Conservation (phyloP, 2,113 vertebrate species). For the Tautogolabrus adspersus region DNA sequence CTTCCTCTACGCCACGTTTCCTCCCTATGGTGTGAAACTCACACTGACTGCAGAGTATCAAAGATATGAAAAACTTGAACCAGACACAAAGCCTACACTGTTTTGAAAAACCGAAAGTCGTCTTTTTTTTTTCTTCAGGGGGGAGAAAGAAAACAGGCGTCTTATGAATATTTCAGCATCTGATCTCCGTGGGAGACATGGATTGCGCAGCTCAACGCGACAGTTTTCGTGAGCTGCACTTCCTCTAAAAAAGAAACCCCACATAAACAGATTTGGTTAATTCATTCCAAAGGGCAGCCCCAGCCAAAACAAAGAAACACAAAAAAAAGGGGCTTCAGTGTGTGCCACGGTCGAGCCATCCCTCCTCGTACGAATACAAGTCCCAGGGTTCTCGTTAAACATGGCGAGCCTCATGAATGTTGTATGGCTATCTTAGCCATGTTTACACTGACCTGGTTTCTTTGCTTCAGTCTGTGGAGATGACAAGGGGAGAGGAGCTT, state of each 20-base stretch:
- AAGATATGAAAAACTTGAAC: conserved; percentile 61
- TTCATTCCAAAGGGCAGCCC: conserved; percentile 67
- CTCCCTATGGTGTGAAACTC: conserved; percentile 62
- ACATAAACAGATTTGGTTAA: conserved; percentile 65
- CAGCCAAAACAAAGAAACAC: conserved; percentile 44
- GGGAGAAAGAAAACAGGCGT: conserved; percentile 58
- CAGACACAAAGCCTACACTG: conserved; percentile 69
- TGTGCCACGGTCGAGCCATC: conserved; percentile 23
- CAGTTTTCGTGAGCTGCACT: conserved; percentile 46
- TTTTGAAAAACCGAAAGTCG: conserved; percentile 65
- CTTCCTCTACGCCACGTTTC: conserved; percentile 34
- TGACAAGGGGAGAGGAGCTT: conserved; percentile 54
- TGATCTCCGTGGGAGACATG: conserved; percentile 72
- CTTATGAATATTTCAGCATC: conserved; percentile 81
- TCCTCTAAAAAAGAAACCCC: conserved; percentile 34
- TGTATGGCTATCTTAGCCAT: conserved; percentile 74
- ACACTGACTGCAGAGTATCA: conserved; percentile 65
- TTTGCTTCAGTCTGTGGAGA: conserved; percentile 52
- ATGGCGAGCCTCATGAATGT: conserved; percentile 79
- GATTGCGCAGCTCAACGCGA: conserved; percentile 46
- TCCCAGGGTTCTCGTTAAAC: conserved; percentile 80
- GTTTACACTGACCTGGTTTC: conserved; percentile 80
- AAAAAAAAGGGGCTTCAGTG: conserved; percentile 30
- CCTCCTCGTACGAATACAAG: conserved; percentile 63
- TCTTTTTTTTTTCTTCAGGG: conserved; percentile 30